Base-by-base conservation (phyloP, 2,797 vertebrate species). In the Sebastes itinus region DNA sequence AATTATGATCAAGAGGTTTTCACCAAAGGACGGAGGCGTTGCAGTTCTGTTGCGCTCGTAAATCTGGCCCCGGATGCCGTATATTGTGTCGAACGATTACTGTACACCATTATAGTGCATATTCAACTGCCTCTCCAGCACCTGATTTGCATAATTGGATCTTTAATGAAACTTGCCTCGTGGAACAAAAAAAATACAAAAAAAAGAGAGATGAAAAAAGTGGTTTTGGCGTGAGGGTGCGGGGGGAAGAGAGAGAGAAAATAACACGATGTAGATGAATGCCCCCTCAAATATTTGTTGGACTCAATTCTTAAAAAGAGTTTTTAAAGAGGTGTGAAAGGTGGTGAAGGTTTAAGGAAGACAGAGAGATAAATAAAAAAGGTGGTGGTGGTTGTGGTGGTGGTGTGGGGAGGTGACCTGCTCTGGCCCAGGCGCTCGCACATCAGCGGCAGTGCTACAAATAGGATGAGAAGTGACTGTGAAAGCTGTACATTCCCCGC, bases 121-220 rank as follows among this genome's bases (percentile, higher is more conserved):
- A 96, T 97, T 97, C 96, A 95, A 93, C 96, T 96, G 96, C 96
- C 96, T 96, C 95, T 96, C 95, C 93, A 95, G 95, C 95, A 96
- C 95, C 95, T 95, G 83, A 97, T 98, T 97, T 98, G 96, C 97
- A 98, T 98, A 97, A 97, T 97, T 97, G 97, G 96, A 97, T 97
- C 95, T 97, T 96, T 95, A 97, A 97, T 96, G 97, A 97, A 98
- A 97, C 95, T 97, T 97, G 96, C 95, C 94, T 95, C 95, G 96
- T 96, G 97, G 96, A 96, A 96, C 94, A 96, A 95, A 96, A 95
- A 96, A 95, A 81, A 88, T 59, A 87, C 30, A 38, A 88, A 84
- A 90, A 87, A 89, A 32, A 59, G 61, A 85, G 78, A 85, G 62
- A 90, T 82, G 75, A 82, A 81, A 84, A 86, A 84, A 87, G 69